Evolutionary conservation across 2,888 invertebrate genomes (phyloP), one percentile per base, ranked within the genome.

Genomic region (Trichogramma evanescens): DNA sequence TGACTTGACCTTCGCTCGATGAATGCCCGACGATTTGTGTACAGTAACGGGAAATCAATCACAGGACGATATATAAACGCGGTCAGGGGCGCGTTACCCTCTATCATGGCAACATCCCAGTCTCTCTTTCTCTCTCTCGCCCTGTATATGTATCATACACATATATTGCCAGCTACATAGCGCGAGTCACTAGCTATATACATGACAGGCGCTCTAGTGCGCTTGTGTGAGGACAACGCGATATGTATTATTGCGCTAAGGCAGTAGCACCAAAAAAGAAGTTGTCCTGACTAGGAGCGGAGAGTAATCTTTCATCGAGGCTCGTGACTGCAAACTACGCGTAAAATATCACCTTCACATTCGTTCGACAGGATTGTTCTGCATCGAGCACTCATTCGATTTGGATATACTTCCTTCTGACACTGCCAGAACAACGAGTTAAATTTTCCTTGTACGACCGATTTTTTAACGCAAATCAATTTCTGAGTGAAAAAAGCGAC

Each of bases 51-150:
- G 62, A 66, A 65, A 66, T 66, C 66, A 66, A 66, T 66, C 63
- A 63, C 62, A 26, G 26, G 60, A 59, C 62, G 63, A 62, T 65
- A 59, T 61, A 65, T 63, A 63, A 66, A 66, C 63, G 66, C 66
- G 66, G 65, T 66, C 66, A 66, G 65, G 65, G 65, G 63, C 62
- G 55, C 66, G 58, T 52, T 44, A 49, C 53, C 42, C 51, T 52
- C 45, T n/a, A 51, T 44, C 50, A 7, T 44, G 8, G 43, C 38
- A 45, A 5, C n/a, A 7, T 46, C 4, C 50, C 26, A 4, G 10
- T 52, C 59, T 39, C 56, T 48, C 59, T 52, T 48, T 52, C 56
- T 45, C 26, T 26, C 58, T 48, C 59, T 54, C 56, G 26, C n/a
- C 49, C 51, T 39, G 41, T 52, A 52, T 45, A 8, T 45, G 8